Conservation (phyloP, 2,797 vertebrate genomes). For the Darevskia nairensis region DNA sequence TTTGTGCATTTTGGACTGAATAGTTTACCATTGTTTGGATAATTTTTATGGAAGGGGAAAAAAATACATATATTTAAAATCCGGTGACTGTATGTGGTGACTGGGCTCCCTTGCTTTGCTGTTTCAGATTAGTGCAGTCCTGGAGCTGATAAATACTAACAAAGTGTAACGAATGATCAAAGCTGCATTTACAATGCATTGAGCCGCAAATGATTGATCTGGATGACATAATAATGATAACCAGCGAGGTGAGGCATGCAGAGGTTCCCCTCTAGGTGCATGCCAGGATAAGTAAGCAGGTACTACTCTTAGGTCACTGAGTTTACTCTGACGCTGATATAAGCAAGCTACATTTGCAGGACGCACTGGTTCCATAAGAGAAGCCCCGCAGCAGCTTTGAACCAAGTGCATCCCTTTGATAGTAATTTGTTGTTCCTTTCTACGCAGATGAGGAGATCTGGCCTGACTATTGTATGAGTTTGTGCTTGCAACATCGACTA, state of each 20-base stretch:
- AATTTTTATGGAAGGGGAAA: slow-evolving; percentile 60
- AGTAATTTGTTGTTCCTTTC: slow-evolving; percentile 55
- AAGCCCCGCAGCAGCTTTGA: slow-evolving; percentile 57
- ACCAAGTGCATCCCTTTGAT: slow-evolving; percentile 47
- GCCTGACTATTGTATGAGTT: slow-evolving; percentile 16
- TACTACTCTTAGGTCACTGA: slow-evolving; percentile 68
- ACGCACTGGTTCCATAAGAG: slow-evolving; percentile 3
- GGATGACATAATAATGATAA: slow-evolving; percentile 83
- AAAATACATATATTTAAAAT: slow-evolving; percentile 65
- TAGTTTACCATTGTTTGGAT: slow-evolving; percentile 58
- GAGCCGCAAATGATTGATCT: slow-evolving; percentile 79
- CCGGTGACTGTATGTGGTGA: slow-evolving; percentile 65
- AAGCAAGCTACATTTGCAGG: slow-evolving; percentile 41
- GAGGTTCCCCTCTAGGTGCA: slow-evolving; percentile 74
- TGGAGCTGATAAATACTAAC: slow-evolving; percentile 84
- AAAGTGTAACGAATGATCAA: slow-evolving; percentile 86
- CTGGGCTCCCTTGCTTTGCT: slow-evolving; percentile 73
- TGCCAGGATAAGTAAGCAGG: slow-evolving; percentile 56
- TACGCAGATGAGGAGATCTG: slow-evolving; percentile 34
- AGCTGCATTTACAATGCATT: slow-evolving; percentile 75
- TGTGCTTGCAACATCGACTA: not conserved
- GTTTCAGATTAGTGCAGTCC: slow-evolving; percentile 80
- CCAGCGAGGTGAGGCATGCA: slow-evolving; percentile 74
- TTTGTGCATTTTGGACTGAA: slow-evolving; percentile 48
- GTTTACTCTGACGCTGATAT: slow-evolving; percentile 50